These are phyloP conservation scores for Chalcis sispes DNA, from an alignment of 2,888 invertebrate genomes.

Conservation along the genomic window DNA sequence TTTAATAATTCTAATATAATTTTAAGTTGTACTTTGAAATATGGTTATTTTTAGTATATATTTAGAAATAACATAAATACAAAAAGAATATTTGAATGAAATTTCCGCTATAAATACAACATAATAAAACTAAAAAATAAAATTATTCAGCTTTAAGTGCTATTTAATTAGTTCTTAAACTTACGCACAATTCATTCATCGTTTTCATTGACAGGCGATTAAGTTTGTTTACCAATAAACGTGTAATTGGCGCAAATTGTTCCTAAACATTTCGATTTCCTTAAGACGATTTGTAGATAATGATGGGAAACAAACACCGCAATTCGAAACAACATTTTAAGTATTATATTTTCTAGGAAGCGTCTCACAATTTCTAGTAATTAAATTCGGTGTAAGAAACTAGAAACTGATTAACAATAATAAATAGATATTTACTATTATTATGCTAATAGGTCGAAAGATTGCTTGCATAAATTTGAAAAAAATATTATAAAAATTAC, in stretches of 20 bases:
- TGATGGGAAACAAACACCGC: background rate
- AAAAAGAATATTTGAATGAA: no score
- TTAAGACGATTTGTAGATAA: constrained; percentile 29
- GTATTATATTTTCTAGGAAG: background rate
- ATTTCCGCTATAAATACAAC: no score
- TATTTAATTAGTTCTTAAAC: background rate
- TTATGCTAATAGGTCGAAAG: no score
- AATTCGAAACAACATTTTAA: background rate
- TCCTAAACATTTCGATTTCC: constrained; percentile 17
- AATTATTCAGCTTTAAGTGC: background rate
- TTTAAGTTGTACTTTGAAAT: no score
- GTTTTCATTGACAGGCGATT: background rate
- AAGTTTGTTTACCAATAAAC: background rate
- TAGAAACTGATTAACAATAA: constrained; percentile 23
- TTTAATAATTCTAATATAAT: no score
- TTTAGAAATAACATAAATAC: no score
- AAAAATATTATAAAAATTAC: no score
- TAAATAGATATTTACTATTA: no score
- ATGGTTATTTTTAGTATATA: no score
- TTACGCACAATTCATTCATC: background rate
- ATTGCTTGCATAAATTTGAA: no score
- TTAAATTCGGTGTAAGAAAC: constrained; percentile 39
- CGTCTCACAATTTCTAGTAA: no score
- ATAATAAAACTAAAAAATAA: no score
- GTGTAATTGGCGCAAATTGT: constrained; percentile 14